A percentile compares a stretch with the other conserved stretches of the same genome.
Evolutionary conservation across 2,113 vertebrate genomes (phyloP).

Genomic region (Aegithalos caudatus): DNA sequence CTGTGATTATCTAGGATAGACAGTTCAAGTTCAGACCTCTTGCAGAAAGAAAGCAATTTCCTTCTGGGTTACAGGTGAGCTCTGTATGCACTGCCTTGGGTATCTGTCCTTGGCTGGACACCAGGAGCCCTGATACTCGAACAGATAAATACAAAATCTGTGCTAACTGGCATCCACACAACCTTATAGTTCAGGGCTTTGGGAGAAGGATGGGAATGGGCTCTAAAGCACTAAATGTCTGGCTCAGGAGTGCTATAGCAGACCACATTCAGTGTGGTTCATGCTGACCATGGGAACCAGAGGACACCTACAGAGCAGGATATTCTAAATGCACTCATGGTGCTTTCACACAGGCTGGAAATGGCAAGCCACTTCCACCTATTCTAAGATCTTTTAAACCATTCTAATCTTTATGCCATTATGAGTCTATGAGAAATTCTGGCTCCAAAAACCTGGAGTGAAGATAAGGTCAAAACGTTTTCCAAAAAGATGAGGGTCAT

Average conservation of each 20-base stretch:
- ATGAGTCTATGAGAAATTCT: background rate
- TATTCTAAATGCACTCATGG: background rate
- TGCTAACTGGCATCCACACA: background rate
- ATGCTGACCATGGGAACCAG: background rate
- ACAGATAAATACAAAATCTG: background rate
- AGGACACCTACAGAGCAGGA: background rate
- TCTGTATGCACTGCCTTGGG: background rate
- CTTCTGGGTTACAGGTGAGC: background rate
- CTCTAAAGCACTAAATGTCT: background rate
- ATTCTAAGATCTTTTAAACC: background rate
- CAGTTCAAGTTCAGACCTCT: background rate
- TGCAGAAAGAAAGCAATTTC: background rate
- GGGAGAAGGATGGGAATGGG: background rate
- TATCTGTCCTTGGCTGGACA: background rate
- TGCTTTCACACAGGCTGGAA: background rate
- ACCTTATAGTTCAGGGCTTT: background rate
- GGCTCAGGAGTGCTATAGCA: background rate
- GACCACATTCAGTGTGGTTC: fast-evolving
- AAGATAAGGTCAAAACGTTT: background rate
- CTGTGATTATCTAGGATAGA: background rate
- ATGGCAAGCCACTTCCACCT: background rate
- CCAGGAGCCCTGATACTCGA: background rate
- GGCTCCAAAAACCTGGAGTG: background rate
- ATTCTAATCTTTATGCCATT: background rate
- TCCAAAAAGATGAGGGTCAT: background rate